phyloP scores from a whole-genome alignment of 1,140 invertebrate species.

The Sitobion miscanthi region DNA sequence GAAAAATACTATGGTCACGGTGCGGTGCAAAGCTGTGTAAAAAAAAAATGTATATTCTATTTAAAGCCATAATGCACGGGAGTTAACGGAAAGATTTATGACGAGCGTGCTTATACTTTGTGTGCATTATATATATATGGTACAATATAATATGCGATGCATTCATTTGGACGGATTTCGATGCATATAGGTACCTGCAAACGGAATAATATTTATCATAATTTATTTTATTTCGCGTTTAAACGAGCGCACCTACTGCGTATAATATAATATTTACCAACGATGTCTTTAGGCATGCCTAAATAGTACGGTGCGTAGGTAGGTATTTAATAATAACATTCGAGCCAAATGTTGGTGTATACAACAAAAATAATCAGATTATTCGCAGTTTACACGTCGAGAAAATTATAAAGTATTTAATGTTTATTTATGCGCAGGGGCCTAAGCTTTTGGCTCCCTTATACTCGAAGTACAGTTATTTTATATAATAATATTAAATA shows the following conservation, averaged over 20 bases:
- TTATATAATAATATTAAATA: too few relatives aligned
- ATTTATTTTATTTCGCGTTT: neutral
- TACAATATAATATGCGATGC: neutral
- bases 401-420: slow-evolving; percentile 2
- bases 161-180: neutral
- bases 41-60: neutral
- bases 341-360: neutral
- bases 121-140: too few relatives aligned
- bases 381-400: neutral
- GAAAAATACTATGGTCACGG: neutral
- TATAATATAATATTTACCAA: neutral
- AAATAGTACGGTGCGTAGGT: neutral
- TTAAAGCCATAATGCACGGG: neutral
- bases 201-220: neutral
- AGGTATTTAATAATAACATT: neutral
- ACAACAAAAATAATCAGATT: neutral
- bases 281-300: neutral
- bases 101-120: too few relatives aligned
- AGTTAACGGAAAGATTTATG: slow-evolving; percentile 23
- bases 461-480: too few relatives aligned
- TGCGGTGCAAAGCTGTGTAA: neutral
- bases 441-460: neutral
- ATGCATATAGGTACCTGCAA: neutral
- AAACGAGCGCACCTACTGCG: neutral
- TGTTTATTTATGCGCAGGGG: neutral